A percentile compares a stretch with the other conserved stretches of the same genome.
These are phyloP conservation scores for Eilema depressum DNA, from an alignment of 2,888 invertebrate genomes.

Conservation along the genomic window DNA sequence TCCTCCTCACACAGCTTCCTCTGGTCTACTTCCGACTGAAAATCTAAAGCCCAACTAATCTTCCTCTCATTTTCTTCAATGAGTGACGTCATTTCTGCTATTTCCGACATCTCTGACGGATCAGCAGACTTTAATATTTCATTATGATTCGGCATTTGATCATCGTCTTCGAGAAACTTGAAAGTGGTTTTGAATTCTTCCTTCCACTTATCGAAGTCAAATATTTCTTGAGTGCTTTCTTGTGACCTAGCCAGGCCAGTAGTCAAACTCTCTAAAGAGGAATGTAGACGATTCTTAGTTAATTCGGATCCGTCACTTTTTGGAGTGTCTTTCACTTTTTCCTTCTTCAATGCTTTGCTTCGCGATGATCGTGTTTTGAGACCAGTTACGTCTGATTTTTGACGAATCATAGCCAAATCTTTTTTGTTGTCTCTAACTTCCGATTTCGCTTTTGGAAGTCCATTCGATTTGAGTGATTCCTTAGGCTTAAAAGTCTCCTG, in stretches of 20 bases:
- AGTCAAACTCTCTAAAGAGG: conserved; percentile 79
- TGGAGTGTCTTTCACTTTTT: conserved; percentile 65
- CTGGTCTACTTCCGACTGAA: conserved; percentile 91
- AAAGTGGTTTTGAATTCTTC: conserved; percentile 77
- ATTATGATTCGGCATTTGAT: conserved; percentile 75
- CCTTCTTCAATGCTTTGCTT: conserved; percentile 70
- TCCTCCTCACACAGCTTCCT: conserved; percentile 92
- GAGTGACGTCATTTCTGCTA: conserved; percentile 84
- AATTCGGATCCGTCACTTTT: conserved; percentile 66
- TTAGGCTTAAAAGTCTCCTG: conserved; percentile 11
- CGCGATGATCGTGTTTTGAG: conserved; percentile 80
- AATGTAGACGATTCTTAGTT: conserved; percentile 78
- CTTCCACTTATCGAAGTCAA: conserved; percentile 83
- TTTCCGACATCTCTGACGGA: conserved; percentile 83
- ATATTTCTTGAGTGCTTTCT: conserved; percentile 76
- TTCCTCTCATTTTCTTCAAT: conserved; percentile 86
- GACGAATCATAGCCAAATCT: conserved; percentile 80
- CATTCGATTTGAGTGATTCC: conserved; percentile 19
- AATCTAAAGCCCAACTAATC: conserved; percentile 88
- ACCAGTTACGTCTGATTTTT: conserved; percentile 89
- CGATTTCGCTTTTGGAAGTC: conserved; percentile 30
- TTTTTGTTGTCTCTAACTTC: conserved; percentile 42
- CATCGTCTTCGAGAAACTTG: conserved; percentile 80
- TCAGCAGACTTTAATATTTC: conserved; percentile 79
- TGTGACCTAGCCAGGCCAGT: conserved; percentile 78